Conservation (phyloP, 2,113 vertebrate species). For the Corythornis vintsioides region DNA sequence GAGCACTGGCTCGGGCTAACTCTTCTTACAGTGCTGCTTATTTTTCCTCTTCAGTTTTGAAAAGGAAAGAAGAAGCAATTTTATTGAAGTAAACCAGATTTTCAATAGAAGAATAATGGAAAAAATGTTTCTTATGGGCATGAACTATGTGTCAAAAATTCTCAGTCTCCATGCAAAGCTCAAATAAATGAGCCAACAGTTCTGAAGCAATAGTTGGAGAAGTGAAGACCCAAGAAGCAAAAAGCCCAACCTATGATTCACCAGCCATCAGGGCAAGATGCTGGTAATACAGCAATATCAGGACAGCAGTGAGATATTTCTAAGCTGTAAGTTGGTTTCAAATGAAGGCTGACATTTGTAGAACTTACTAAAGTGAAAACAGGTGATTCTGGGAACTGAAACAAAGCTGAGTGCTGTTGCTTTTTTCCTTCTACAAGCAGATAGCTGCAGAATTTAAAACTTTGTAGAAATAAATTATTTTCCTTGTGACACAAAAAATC, state of each 20-base stretch:
- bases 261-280: not conserved
- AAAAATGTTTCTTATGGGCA: not conserved
- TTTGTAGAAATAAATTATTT: not conserved
- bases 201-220: not conserved
- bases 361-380: not conserved
- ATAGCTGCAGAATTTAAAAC: not conserved
- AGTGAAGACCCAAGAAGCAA: not conserved
- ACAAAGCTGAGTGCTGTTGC: not conserved
- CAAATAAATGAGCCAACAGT: not conserved
- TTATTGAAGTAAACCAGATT: not conserved
- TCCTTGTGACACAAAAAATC: not conserved
- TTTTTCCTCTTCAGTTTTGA: not conserved
- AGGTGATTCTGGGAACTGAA: not conserved
- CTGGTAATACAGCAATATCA: not conserved
- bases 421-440: not conserved
- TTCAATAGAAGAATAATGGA: not conserved
- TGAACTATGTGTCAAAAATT: not conserved
- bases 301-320: not conserved
- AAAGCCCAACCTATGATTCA: not conserved
- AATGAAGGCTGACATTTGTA: not conserved
- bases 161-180: not conserved
- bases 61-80: constrained; percentile 21
- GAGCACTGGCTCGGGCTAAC: not conserved
- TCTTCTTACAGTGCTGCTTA: constrained; percentile 4
- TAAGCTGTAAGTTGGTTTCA: not conserved